Conservation (phyloP, 1,140 invertebrate species). For the Aradophagus sp. region DNA sequence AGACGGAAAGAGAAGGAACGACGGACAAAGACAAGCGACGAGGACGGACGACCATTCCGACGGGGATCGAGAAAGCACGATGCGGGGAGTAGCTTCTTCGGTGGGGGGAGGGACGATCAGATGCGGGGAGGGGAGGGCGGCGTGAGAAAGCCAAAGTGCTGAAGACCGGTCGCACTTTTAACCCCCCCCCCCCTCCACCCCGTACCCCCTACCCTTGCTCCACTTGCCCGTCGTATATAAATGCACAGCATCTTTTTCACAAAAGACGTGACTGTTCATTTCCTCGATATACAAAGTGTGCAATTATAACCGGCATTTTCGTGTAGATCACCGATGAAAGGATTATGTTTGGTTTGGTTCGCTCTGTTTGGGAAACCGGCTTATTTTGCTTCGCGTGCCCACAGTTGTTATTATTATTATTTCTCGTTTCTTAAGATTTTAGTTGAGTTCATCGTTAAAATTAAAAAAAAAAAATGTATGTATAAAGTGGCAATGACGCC, state of each 20-base stretch:
- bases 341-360: slow-evolving; percentile 21
- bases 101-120: slow-evolving; percentile 5
- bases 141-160: slow-evolving; percentile 35
- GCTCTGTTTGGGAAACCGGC: slow-evolving; percentile 4
- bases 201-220: too few relatives aligned
- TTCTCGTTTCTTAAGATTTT: too few relatives aligned
- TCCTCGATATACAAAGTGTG: slow-evolving; percentile 30
- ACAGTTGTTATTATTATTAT: too few relatives aligned
- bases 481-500: too few relatives aligned
- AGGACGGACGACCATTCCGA: slow-evolving; percentile 28
- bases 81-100: background rate
- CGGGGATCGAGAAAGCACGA: slow-evolving; percentile 14
- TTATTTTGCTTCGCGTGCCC: slow-evolving; percentile 3
- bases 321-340: slow-evolving; percentile 5
- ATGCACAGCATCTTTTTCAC: slow-evolving; percentile 33
- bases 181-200: too few relatives aligned
- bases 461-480: too few relatives aligned
- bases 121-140: background rate
- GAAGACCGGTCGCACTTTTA: slow-evolving; percentile 42
- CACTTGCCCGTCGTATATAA: slow-evolving; percentile 4
- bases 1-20: slow-evolving; percentile 35
- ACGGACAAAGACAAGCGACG: slow-evolving; percentile 36
- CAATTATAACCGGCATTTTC: slow-evolving; percentile 31
- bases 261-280: slow-evolving; percentile 43
- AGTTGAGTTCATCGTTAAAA: too few relatives aligned